phyloP scores from a whole-genome alignment of 2,113 vertebrate genomes.

The Plecotus auritus region DNA sequence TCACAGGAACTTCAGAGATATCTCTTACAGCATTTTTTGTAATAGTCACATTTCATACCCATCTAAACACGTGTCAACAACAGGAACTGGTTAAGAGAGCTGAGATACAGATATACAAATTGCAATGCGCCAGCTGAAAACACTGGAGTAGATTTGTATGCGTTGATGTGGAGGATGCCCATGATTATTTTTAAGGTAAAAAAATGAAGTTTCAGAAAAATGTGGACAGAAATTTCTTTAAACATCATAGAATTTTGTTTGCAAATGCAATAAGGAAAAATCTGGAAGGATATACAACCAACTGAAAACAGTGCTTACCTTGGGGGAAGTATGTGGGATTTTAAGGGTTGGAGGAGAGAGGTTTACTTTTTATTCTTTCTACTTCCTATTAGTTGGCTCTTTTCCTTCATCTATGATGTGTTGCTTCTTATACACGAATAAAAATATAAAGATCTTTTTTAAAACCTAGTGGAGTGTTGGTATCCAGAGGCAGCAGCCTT shows the following conservation, averaged over 20 bases:
- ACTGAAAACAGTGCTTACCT: slow-evolving; percentile 32
- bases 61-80: background rate
- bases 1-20: background rate
- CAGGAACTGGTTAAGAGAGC: background rate
- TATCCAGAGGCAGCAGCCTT: slow-evolving; percentile 47
- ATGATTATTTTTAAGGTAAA: background rate
- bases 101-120: background rate
- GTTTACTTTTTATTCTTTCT: slow-evolving; percentile 52
- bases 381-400: slow-evolving; percentile 48
- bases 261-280: slow-evolving; percentile 44
- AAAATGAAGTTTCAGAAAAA: slow-evolving; percentile 40
- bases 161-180: background rate
- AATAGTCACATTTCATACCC: background rate
- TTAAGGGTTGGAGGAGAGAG: slow-evolving; percentile 10
- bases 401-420: slow-evolving; percentile 37
- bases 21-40: background rate
- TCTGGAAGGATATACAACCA: slow-evolving; percentile 33
- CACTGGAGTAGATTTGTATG: background rate
- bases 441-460: slow-evolving; percentile 51
- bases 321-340: slow-evolving; percentile 18
- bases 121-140: background rate
- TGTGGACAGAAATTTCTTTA: slow-evolving; percentile 8
- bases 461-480: slow-evolving; percentile 47
- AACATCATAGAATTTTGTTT: slow-evolving; percentile 35
- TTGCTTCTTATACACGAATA: slow-evolving; percentile 63